Base-by-base conservation (phyloP, 2,113 vertebrate species). In the Herpetotheres cachinnans region DNA sequence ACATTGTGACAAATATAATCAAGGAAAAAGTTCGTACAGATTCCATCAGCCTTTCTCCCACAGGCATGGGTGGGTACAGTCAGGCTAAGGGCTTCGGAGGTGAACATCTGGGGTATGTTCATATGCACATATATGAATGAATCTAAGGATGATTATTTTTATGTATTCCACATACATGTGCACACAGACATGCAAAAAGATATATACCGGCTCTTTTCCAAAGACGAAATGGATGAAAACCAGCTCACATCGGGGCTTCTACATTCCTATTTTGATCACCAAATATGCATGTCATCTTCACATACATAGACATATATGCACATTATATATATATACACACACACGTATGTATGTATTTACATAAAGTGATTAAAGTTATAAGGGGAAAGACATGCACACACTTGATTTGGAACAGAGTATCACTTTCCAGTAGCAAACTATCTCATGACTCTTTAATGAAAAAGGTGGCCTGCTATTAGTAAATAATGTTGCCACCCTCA, bases 1-100 rank as follows among this genome's bases (percentile, higher is more conserved):
- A 89, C 89, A 95, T 77, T 55, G 58, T 80, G 84, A 89, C 32
- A 96, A 97, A 91, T 8, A 49, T 13, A 79, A 87, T 65, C 13
- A 6, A 84, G 56, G 17, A 20, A 90, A 89, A 79, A 87, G 20
- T 27, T 74, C 49, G 50, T 69, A 30, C 13, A 66, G 32, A 13
- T 95, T 86, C 54, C 40, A 22, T 49, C 82, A 77, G 63, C 36
- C 11, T 73, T 92, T 74, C 54, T 88, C 67, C 58, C 50, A 44
- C 52, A 1, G 56, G 24, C 47, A 42, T 58, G 17, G 40, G 30
- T 87, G 62, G 19, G 11, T 63, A 62, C 16, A 84, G 52, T n/a
- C 74, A 93, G 54, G 24, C 56, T 78, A 52, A 84, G 50, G 46
- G 25, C 42, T 91, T 80, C 50, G 55, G 26, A 80, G 32, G 29